A percentile compares a stretch with the other conserved stretches of the same genome.
Evolutionary conservation across 2,113 vertebrate genomes (phyloP).

Genomic region (Halcyon senegalensis): DNA sequence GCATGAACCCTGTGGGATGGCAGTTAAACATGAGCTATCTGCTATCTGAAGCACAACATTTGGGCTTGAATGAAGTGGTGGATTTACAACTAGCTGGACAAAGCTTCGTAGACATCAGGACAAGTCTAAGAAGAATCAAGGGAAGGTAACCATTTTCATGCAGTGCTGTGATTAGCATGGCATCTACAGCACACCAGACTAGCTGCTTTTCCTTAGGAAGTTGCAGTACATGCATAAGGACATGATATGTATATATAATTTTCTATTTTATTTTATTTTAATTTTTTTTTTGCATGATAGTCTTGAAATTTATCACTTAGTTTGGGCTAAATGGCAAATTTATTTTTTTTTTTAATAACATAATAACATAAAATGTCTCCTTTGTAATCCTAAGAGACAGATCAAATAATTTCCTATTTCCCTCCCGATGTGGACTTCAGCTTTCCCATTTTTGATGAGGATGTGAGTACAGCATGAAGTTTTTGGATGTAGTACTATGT

Average conservation of each 20-base stretch:
- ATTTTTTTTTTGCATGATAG: neutral
- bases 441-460: neutral
- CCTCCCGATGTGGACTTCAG: neutral
- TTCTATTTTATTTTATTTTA: no score
- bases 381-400: neutral
- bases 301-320: neutral
- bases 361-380: neutral
- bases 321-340: neutral
- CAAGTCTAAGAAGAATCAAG: accelerated
- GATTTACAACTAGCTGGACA: neutral
- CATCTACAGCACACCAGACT: neutral
- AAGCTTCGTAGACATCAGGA: neutral
- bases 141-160: neutral
- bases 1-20: no score
- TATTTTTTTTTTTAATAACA: neutral
- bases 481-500: neutral
- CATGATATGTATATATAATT: accelerated
- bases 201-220: neutral
- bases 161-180: no score
- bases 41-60: neutral
- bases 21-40: neutral
- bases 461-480: neutral
- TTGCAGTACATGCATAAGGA: neutral
- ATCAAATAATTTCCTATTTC: neutral
- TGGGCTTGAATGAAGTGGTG: neutral